phyloP scores from a whole-genome alignment of 2,113 vertebrate species.

The Cheirogaleus medius region DNA sequence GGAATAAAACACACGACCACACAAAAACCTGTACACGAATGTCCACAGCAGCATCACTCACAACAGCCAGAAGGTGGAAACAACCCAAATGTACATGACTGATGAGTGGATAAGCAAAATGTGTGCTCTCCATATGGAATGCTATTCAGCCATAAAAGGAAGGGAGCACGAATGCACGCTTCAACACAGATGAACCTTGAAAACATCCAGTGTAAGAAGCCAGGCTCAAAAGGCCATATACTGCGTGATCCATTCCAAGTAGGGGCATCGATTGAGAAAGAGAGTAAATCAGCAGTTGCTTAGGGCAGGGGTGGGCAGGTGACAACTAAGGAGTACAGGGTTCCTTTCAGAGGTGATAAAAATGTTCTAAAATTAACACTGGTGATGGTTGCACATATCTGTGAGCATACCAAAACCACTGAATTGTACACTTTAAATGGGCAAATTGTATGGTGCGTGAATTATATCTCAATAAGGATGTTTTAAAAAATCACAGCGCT shows the following conservation, averaged over 20 bases:
- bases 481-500: not conserved
- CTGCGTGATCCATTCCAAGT: rapidly evolving
- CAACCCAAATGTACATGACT: not conserved
- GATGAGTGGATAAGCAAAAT: not conserved
- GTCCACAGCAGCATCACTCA: too few relatives aligned
- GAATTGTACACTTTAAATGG: not conserved
- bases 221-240: rapidly evolving
- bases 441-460: not conserved
- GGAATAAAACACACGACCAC: not conserved
- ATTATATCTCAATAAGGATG: too few relatives aligned
- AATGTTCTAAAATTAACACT: not conserved
- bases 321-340: too few relatives aligned
- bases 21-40: rapidly evolving
- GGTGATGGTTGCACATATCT: not conserved
- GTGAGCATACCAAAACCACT: not conserved
- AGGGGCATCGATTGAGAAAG: not conserved
- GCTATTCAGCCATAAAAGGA: not conserved
- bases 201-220: not conserved
- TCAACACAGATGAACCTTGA: not conserved
- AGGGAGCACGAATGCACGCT: too few relatives aligned
- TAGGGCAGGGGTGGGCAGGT: rapidly evolving
- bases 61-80: not conserved
- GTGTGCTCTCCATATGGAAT: not conserved
- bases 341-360: not conserved
- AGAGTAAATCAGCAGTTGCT: not conserved